A percentile compares a stretch with the other conserved stretches of the same genome.
Evolutionary conservation across 2,888 invertebrate genomes (phyloP).

Genomic region (Agrotis exclamationis): DNA sequence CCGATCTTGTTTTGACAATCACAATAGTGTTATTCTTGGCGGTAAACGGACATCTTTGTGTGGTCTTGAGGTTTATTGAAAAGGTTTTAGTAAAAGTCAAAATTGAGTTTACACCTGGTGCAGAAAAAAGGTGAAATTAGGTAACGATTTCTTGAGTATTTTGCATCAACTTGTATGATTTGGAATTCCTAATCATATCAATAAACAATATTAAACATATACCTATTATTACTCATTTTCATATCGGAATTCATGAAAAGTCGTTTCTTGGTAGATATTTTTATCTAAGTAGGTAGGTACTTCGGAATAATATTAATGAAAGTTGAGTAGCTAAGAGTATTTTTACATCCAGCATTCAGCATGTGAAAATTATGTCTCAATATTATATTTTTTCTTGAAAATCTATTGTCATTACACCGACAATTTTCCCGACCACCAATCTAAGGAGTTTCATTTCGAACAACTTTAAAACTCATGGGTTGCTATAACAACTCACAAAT

Average conservation of each 20-base stretch:
- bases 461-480: slow-evolving; percentile 50
- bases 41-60: slow-evolving; percentile 86
- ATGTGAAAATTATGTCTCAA: too few species aligned
- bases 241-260: too few species aligned
- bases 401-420: slow-evolving; percentile 5
- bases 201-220: not conserved
- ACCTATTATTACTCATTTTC: too few species aligned
- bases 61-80: slow-evolving; percentile 82
- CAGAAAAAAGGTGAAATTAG: slow-evolving; percentile 58
- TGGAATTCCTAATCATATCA: too few species aligned
- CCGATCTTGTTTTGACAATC: slow-evolving; percentile 90
- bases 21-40: slow-evolving; percentile 85
- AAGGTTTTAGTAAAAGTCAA: slow-evolving; percentile 79
- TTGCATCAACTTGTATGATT: not conserved
- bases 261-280: too few species aligned
- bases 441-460: slow-evolving; percentile 49
- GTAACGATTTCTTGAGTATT: slow-evolving; percentile 38
- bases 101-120: slow-evolving; percentile 84
- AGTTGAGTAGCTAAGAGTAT: too few species aligned
- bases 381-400: not conserved
- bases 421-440: slow-evolving; percentile 36
- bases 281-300: too few species aligned
- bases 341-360: too few species aligned
- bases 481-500: slow-evolving; percentile 60
- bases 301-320: too few species aligned